Base-by-base conservation (phyloP, 2,888 invertebrate genomes). In the Drosophila borealis region DNA sequence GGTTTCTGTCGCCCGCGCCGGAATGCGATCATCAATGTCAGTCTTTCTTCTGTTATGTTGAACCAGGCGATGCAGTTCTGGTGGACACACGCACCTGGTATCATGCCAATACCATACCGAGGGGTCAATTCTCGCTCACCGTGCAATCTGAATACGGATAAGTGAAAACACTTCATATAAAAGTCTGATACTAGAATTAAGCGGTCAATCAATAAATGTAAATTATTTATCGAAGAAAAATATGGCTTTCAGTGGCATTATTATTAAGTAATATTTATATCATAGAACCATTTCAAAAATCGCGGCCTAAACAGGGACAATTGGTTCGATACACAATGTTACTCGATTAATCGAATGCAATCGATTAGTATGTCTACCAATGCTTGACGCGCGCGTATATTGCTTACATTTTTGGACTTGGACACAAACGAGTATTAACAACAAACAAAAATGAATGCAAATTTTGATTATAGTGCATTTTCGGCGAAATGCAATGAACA, bases 31-130 rank as follows among this genome's bases (percentile, higher is more conserved):
- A 94, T 88, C 91, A 95, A 61, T 98, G 98, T 91, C 93, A 94
- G 67, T 93, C 94, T 45, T 94, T 97, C 83, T 94, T 95, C 69
- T 96, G 96, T 91, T 95, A 95, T 78, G 97, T 97, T 33, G 95
- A 96, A 90, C 95, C 96, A 19, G 97, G 97, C 39, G 98, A 98
- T 93, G 95, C 97, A 86, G 96, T 98, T 67, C 93, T 98, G 65
- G 93, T 98, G 56, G 98, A 98, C 90, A 98, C 98, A 0, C 95
- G 98, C 81, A 94, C 96, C 70, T 98, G 98, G 98, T 98, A 98
- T 91, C 98, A 98, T 91, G 95, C 96, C 55, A 98, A 98, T 39
- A 95, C 94, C 78, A 96, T 98, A 63, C 94, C 96, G 48, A 95
- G 96, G 75, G 96, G 96, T 6, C 95, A 96, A 89, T 95, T 98